These are phyloP conservation scores for Acanthochromis polyacanthus DNA, from an alignment of 2,113 vertebrate genomes.

Conservation along the genomic window DNA sequence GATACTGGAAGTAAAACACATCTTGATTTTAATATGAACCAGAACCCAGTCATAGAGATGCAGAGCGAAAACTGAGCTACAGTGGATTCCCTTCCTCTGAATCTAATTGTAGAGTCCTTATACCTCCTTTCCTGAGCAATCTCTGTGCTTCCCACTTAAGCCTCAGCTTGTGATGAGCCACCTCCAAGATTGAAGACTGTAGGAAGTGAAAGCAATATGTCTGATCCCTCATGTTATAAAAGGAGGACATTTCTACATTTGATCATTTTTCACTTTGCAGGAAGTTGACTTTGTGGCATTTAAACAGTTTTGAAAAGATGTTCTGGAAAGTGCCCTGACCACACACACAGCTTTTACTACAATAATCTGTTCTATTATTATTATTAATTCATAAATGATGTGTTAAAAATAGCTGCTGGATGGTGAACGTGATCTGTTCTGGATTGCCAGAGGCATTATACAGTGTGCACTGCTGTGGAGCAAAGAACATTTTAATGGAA, in stretches of 20 bases:
- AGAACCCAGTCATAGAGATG: slow-evolving; percentile 19
- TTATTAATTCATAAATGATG: slow-evolving; percentile 64
- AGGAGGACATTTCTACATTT: no score
- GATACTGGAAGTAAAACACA: slow-evolving; percentile 33
- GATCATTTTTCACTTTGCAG: no score
- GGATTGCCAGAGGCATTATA: slow-evolving; percentile 37
- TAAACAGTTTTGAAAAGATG: background rate
- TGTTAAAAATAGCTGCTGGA: slow-evolving; percentile 61
- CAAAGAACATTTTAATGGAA: slow-evolving; percentile 60
- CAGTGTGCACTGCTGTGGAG: slow-evolving; percentile 59
- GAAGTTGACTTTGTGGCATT: no score
- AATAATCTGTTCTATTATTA: slow-evolving; percentile 5
- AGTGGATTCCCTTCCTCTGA: slow-evolving; percentile 21
- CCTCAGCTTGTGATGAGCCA: slow-evolving; percentile 17
- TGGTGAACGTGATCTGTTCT: slow-evolving; percentile 46
- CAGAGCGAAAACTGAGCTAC: slow-evolving; percentile 28
- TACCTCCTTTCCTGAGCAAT: slow-evolving; percentile 21
- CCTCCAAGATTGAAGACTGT: background rate
- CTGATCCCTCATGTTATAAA: no score
- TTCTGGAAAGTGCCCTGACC: background rate
- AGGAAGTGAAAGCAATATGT: background rate
- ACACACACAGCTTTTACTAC: background rate
- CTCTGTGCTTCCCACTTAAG: slow-evolving; percentile 16
- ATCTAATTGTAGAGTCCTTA: slow-evolving; percentile 50
- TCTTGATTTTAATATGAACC: slow-evolving; percentile 57